phyloP scores from a whole-genome alignment of 2,113 vertebrate species.

The Phocoena sinus region DNA sequence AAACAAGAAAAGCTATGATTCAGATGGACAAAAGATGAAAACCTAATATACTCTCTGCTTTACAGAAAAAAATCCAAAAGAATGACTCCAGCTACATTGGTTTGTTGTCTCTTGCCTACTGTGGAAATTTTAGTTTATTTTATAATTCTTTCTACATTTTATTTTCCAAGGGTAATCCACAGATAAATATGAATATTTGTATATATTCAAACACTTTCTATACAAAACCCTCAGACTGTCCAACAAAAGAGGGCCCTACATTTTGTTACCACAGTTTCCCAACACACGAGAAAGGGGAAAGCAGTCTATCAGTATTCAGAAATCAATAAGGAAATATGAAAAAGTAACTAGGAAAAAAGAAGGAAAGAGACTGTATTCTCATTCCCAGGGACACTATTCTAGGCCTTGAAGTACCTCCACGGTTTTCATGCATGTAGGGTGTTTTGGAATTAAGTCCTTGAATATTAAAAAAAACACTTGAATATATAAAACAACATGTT shows the following conservation, averaged over 20 bases:
- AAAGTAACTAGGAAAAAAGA: background rate
- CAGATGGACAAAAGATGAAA: background rate
- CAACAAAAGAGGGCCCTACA: background rate
- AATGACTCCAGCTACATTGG: background rate
- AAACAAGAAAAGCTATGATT: background rate
- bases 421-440: background rate
- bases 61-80: background rate
- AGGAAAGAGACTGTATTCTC: background rate
- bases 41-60: background rate
- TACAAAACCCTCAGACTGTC: background rate
- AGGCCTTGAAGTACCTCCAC: background rate
- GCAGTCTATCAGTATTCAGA: background rate
- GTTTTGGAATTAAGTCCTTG: constrained; percentile 23
- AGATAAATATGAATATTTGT: background rate
- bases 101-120: background rate
- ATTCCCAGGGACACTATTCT: background rate
- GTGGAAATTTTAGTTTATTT: background rate
- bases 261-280: background rate
- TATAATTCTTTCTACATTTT: background rate
- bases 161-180: background rate
- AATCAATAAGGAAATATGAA: background rate
- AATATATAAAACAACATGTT: background rate
- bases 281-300: background rate
- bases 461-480: background rate
- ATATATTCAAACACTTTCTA: background rate